These are phyloP conservation scores for Pygmarrhopalites habei DNA, from an alignment of 1,140 invertebrate species.

Conservation along the genomic window DNA sequence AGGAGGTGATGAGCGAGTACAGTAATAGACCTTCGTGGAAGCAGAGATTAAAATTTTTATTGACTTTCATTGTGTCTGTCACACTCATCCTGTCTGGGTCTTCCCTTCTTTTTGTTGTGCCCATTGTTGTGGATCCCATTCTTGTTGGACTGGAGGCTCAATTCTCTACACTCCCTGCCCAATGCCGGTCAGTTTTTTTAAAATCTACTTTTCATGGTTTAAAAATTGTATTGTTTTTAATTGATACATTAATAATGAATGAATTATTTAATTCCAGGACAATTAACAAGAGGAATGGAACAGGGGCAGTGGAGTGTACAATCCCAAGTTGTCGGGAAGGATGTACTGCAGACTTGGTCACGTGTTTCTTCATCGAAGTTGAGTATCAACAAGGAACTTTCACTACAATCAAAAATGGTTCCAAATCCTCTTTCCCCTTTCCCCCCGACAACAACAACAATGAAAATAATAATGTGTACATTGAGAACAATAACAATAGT, in stretches of 20 bases:
- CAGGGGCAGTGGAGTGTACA: constrained; percentile 65
- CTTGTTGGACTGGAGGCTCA: constrained; percentile 76
- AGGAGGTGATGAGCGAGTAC: neutral
- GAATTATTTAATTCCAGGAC: constrained; percentile 12
- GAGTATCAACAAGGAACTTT: constrained; percentile 41
- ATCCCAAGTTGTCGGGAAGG: constrained; percentile 81
- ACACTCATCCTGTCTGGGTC: constrained; percentile 71
- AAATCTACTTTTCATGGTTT: neutral
- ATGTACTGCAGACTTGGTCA: constrained; percentile 77
- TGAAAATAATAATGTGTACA: neutral
- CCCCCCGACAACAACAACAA: neutral
- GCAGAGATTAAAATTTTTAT: constrained; percentile 21
- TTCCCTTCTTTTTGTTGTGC: constrained; percentile 74
- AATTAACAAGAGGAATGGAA: constrained; percentile 61
- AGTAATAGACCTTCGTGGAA: constrained; percentile 1
- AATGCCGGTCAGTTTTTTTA: constrained; percentile 49
- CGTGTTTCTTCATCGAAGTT: constrained; percentile 77
- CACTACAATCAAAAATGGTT: neutral
- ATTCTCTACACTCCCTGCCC: constrained; percentile 67
- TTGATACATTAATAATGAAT: neutral
- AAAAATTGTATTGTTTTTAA: neutral
- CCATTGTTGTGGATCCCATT: constrained; percentile 83
- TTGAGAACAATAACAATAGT: neutral
- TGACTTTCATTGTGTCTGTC: constrained; percentile 55
- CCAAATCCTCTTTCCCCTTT: too few species aligned